Evolutionary conservation across 2,797 vertebrate genomes (phyloP).

Genomic region (Nasua narica): DNA sequence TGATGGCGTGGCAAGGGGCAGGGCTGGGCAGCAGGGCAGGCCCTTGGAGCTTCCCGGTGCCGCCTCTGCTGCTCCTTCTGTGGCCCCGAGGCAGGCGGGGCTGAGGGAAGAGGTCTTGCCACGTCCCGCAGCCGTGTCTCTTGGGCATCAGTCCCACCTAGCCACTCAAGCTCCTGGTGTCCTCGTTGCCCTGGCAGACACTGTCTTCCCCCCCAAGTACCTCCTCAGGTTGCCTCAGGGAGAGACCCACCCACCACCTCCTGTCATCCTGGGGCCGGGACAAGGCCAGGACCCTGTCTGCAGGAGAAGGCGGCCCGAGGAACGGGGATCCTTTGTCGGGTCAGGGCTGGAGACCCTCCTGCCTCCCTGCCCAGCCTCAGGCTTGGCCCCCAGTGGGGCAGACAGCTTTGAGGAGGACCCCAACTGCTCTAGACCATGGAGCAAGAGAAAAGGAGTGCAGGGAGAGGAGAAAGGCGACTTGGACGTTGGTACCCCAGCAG

Average conservation of each 20-base stretch:
- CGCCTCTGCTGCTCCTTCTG: not conserved
- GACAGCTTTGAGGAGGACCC: not conserved
- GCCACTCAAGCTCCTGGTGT: not conserved
- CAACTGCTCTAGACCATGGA: not conserved
- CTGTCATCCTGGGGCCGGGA: not conserved
- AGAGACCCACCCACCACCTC: slow-evolving; percentile 45
- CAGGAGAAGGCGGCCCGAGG: not conserved
- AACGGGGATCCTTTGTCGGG: not conserved
- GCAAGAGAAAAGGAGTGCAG: slow-evolving; percentile 19
- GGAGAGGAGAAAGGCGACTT: slow-evolving; percentile 25
- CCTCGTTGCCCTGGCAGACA: not conserved
- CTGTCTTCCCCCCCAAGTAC: slow-evolving; percentile 92
- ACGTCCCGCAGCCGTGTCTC: not conserved
- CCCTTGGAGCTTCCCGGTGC: accelerated
- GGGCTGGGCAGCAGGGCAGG: not conserved
- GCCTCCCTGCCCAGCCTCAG: slow-evolving; percentile 11
- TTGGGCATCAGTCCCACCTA: not conserved
- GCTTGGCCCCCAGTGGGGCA: not conserved
- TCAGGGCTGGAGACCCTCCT: not conserved
- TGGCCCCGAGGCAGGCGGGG: not conserved
- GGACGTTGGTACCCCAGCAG: not conserved
- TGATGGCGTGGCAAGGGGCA: not conserved
- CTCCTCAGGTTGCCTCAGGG: slow-evolving; percentile 90
- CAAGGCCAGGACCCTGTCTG: not conserved
- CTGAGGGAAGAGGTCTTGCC: not conserved